Conservation (phyloP, 2,797 vertebrate species). For the Syndactyla subalaris region DNA sequence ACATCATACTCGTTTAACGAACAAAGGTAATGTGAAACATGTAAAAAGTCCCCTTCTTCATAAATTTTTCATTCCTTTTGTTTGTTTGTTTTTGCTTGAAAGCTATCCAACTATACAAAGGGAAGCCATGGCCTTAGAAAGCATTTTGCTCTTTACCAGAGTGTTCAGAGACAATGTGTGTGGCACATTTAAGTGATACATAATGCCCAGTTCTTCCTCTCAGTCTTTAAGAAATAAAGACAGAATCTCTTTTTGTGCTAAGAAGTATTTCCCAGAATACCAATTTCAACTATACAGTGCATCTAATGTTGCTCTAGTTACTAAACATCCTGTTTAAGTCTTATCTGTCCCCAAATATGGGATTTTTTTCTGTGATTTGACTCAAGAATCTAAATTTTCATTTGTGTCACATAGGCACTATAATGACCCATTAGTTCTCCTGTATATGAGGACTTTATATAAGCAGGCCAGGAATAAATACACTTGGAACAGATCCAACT, state of each 20-base stretch:
- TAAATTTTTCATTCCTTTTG: slow-evolving; percentile 21
- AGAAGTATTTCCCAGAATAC: slow-evolving; percentile 30
- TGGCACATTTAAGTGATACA: slow-evolving; percentile 43
- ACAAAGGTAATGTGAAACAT: slow-evolving; percentile 59
- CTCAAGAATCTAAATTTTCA: not conserved
- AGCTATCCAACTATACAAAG: slow-evolving; percentile 25
- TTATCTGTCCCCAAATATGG: not conserved
- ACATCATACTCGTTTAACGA: slow-evolving; percentile 43
- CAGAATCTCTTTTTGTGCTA: slow-evolving; percentile 31
- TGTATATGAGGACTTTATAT: not conserved
- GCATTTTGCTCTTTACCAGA: slow-evolving; percentile 11
- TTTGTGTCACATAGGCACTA: not conserved
- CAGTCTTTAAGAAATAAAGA: slow-evolving; percentile 16
- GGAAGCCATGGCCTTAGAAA: slow-evolving; percentile 20
- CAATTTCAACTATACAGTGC: not conserved
- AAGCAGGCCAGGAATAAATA: not conserved
- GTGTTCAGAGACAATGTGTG: slow-evolving; percentile 41
- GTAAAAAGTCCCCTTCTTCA: slow-evolving; percentile 20
- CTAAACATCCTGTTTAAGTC: not conserved
- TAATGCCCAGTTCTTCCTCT: slow-evolving; percentile 22
- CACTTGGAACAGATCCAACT: not conserved
- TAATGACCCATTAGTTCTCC: not conserved
- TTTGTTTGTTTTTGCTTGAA: not conserved
- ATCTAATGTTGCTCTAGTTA: slow-evolving; percentile 4
- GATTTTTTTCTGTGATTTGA: not conserved